Base-by-base conservation (phyloP, 1,140 invertebrate species). In the Caenorhabditis brenneri region DNA sequence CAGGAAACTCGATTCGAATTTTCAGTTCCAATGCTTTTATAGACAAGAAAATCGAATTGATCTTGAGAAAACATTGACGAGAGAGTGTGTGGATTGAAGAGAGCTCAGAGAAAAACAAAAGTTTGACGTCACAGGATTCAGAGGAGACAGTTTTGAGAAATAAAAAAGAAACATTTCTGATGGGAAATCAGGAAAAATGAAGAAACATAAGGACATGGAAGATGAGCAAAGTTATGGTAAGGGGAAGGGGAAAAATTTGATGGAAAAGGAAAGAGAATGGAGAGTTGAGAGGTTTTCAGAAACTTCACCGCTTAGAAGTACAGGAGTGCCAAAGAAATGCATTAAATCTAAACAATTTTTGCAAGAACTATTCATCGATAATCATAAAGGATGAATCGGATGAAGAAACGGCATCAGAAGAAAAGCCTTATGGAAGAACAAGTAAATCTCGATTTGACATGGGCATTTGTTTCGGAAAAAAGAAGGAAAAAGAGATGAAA, bases 121-220 rank as follows among this genome's bases (percentile, higher is more conserved):
- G 19, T 74, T 4, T 74, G 65, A 74, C 65, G 65, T 74, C 65
- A 74, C 19, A 42, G 46, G 65, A 74, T 74, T 42, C 24, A 22
- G 39, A 42, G 12, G 39, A 46, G 36, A 74, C 5, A 33, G 4
- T 58, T 58, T 58, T 16, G 24, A 58, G 19, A 65, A 42, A 22
- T 6, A 58, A 27, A 58, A 27, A 58, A 74, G 65, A 29, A 74
- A 74, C 65, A 74, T 65, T 65, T 36, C 0, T 22, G 58, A 36
- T 65, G 58, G 58, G 58, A 65, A 65, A 65, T 3, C 29, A 65
- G 53, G 24, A n/a, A 24, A 55, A n/a, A 29, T 6, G 58, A 65
- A 36, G 4, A 36, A 24, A 12, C 7, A 36, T 19, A 65, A 65
- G 19, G 27, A 36, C 19, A 29, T 29, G 55, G 19, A 36, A 36